Conservation (phyloP, 2,113 vertebrate genomes). For the Caretta caretta region DNA sequence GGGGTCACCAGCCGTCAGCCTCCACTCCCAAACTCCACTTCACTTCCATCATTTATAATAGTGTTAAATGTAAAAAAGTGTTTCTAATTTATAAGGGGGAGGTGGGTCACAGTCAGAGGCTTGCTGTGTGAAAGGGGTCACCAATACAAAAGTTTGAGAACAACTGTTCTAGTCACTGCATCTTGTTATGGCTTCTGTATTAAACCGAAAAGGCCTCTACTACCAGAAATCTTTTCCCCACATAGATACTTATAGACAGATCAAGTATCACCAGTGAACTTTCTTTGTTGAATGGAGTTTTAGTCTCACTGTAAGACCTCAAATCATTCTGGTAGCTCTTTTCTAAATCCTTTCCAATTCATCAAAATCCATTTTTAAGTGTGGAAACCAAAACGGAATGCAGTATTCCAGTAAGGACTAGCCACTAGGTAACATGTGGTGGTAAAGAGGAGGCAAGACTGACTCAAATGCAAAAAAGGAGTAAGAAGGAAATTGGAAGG, state of each 20-base stretch:
- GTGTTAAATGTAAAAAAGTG: no score
- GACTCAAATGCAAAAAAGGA: background rate
- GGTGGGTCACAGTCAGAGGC: no score
- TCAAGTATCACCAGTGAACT: background rate
- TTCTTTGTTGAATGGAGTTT: background rate
- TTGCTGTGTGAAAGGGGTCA: no score
- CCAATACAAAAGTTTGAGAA: no score
- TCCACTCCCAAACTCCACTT: no score
- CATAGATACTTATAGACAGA: background rate
- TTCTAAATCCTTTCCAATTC: background rate
- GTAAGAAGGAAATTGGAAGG: background rate
- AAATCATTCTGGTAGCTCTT: background rate
- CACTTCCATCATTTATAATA: no score
- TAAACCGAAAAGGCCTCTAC: background rate
- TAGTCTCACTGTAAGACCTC: background rate
- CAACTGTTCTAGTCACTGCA: background rate
- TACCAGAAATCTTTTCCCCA: background rate
- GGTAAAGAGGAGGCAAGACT: background rate
- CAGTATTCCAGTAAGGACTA: background rate
- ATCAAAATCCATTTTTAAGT: background rate
- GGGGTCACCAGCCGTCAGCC: no score
- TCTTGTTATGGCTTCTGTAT: background rate
- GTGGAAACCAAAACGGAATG: background rate
- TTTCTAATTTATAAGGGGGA: no score
- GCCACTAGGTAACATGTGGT: background rate